These are phyloP conservation scores for Drosophila prolongata DNA, from an alignment of 2,888 invertebrate genomes.

Conservation along the genomic window DNA sequence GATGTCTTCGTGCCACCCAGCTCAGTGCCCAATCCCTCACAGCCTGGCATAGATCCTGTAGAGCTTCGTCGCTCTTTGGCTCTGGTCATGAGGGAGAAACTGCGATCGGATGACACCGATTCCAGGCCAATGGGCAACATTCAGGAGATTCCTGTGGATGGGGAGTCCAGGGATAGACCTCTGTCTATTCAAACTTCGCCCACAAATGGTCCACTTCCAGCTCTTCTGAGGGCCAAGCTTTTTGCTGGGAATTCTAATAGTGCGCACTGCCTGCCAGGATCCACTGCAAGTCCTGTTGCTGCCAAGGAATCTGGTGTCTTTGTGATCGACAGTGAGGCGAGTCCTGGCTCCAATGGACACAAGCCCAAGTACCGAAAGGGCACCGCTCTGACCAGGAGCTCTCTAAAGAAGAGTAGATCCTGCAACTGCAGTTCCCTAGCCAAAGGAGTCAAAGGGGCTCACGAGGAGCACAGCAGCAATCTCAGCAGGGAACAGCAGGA, in stretches of 20 bases:
- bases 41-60: slow-evolving; percentile 63
- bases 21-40: slow-evolving; percentile 24
- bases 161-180: slow-evolving; percentile 56
- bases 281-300: not conserved
- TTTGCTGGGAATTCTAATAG: slow-evolving; percentile 59
- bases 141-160: slow-evolving; percentile 28
- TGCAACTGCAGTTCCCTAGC: slow-evolving; percentile 67
- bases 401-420: slow-evolving; percentile 66
- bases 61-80: slow-evolving; percentile 67
- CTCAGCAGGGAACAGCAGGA: slow-evolving; percentile 20
- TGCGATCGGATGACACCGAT: slow-evolving; percentile 79
- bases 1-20: slow-evolving; percentile 79
- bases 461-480: slow-evolving; percentile 21
- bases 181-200: slow-evolving; percentile 59
- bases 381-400: slow-evolving; percentile 56
- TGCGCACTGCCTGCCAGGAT: slow-evolving; percentile 59
- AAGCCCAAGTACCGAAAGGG: slow-evolving; percentile 81
- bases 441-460: slow-evolving; percentile 14
- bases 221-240: slow-evolving; percentile 56
- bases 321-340: slow-evolving; percentile 77
- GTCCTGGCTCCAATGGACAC: slow-evolving; percentile 66
- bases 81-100: slow-evolving; percentile 74
- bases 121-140: slow-evolving; percentile 43
- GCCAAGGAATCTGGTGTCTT: slow-evolving; percentile 55
- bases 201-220: slow-evolving; percentile 55